Evolutionary conservation across 1,140 invertebrate species (phyloP).

Genomic region (Drosophila ambigua): DNA sequence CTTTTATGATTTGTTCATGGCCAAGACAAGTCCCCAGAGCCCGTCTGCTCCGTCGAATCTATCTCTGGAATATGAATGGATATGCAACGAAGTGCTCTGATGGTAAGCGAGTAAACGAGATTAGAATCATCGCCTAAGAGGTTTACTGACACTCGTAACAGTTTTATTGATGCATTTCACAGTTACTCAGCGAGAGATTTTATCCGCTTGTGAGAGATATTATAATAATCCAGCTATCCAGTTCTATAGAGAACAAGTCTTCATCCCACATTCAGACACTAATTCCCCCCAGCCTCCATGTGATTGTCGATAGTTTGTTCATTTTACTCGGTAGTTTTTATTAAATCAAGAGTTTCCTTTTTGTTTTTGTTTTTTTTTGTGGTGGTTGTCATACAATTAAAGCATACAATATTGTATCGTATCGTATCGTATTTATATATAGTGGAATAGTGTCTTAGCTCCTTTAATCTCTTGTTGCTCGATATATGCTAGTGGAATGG

Average conservation of each 20-base stretch:
- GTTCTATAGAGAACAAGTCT: too few relatives aligned
- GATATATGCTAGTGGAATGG: constrained; percentile 27
- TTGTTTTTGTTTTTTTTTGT: constrained; percentile 34
- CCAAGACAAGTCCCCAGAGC: constrained; percentile 12
- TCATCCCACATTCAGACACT: too few relatives aligned
- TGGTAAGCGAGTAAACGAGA: neutral
- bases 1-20: constrained; percentile 30
- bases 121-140: too few relatives aligned
- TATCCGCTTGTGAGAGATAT: too few relatives aligned
- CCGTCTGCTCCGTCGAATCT: too few relatives aligned
- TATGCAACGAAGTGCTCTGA: constrained; percentile 9
- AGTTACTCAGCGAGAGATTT: too few relatives aligned
- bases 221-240: too few relatives aligned
- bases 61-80: constrained; percentile 12
- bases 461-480: constrained; percentile 27
- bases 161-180: too few relatives aligned
- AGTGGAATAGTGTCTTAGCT: constrained; percentile 46
- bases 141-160: too few relatives aligned
- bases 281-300: neutral
- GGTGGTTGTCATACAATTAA: constrained; percentile 78
- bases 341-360: constrained; percentile 67
- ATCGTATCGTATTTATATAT: constrained; percentile 45
- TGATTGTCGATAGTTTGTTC: neutral
- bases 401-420: constrained; percentile 63
- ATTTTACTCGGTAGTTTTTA: constrained; percentile 71